phyloP scores from a whole-genome alignment of 1,140 invertebrate species.

The Belonocnema kinseyi region DNA sequence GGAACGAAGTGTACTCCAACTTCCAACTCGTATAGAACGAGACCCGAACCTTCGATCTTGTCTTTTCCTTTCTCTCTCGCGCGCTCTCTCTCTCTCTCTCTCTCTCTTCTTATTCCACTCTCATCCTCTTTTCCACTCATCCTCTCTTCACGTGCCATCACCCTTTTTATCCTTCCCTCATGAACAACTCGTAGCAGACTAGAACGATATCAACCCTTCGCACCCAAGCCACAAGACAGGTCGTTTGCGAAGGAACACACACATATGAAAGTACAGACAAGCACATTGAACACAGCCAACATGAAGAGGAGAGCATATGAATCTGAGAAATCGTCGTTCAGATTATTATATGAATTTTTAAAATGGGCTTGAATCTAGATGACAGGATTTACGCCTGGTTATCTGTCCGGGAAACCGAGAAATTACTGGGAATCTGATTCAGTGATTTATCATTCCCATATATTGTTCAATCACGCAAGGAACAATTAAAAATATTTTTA shows the following conservation, averaged over 20 bases:
- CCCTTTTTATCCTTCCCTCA: constrained; percentile 21
- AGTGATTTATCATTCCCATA: no score
- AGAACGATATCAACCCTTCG: constrained; percentile 25
- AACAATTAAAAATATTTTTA: no score
- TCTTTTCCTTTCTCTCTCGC: constrained; percentile 7
- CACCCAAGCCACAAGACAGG: constrained; percentile 5
- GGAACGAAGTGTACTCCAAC: constrained; percentile 4
- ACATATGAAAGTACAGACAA: neutral
- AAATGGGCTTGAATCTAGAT: no score
- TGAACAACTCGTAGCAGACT: neutral
- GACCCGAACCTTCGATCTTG: constrained; percentile 28
- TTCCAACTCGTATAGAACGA: constrained; percentile 15
- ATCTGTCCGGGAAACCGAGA: no score
- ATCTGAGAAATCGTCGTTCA: no score
- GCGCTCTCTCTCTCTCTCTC: neutral
- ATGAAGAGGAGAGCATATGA: no score
- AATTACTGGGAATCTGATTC: no score
- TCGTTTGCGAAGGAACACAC: neutral
- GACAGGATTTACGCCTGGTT: no score
- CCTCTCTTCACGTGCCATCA: neutral
- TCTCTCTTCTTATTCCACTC: constrained; percentile 1
- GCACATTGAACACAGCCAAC: no score
- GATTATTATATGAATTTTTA: no score
- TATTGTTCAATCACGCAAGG: no score
- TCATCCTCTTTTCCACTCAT: neutral